phyloP scores from a whole-genome alignment of 2,113 vertebrate genomes.

The Anolis sagrei region DNA sequence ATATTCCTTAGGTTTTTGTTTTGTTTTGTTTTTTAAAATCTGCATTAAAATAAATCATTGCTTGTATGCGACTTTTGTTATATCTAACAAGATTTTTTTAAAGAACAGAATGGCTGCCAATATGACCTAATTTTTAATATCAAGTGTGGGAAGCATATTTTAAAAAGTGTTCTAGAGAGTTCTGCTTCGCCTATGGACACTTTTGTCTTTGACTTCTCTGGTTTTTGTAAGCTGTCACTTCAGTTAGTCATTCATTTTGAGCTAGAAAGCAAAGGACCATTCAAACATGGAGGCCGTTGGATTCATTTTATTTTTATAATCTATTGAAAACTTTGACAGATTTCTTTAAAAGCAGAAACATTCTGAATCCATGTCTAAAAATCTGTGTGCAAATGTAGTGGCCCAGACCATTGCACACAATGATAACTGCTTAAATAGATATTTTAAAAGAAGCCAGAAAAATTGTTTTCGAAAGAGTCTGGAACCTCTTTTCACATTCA shows the following conservation, averaged over 20 bases:
- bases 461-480: conserved; percentile 13
- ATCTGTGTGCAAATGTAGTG: conserved; percentile 7
- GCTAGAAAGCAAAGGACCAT: not conserved
- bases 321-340: conserved; percentile 23
- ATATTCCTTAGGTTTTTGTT: too few relatives aligned
- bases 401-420: not conserved
- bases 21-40: too few relatives aligned
- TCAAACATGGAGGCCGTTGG: not conserved
- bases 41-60: conserved; percentile 17
- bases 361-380: conserved; percentile 1
- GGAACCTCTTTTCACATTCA: conserved; percentile 31
- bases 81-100: not conserved
- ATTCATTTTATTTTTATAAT: not conserved
- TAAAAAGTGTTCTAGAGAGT: too few relatives aligned
- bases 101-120: too few relatives aligned
- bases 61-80: not conserved
- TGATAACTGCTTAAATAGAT: conserved; percentile 16
- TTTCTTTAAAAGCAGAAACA: conserved; percentile 31
- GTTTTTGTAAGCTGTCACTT: not conserved
- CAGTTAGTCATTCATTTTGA: not conserved
- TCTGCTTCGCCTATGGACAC: too few relatives aligned
- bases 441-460: conserved; percentile 18
- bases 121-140: too few relatives aligned
- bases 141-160: too few relatives aligned
- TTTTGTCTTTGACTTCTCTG: too few relatives aligned